Percentiles rank a stretch among this genome's conserved stretches.
These are phyloP conservation scores for Passer domesticus DNA, from an alignment of 2,113 vertebrate genomes.

Conservation along the genomic window DNA sequence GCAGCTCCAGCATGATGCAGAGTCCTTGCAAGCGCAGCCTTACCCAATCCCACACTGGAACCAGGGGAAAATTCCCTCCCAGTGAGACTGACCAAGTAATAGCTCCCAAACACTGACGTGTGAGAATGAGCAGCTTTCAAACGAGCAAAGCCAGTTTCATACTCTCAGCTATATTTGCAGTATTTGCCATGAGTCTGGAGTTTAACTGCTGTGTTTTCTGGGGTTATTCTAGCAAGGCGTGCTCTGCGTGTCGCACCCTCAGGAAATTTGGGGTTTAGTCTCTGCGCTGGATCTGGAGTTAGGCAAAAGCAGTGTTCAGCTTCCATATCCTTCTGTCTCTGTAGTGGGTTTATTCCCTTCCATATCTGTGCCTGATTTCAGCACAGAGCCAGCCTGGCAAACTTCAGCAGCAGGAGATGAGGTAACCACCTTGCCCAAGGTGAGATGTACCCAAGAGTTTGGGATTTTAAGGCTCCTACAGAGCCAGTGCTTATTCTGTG, in stretches of 20 bases:
- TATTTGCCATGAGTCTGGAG: not conserved
- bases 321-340: not conserved
- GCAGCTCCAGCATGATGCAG: not conserved
- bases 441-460: conserved; percentile 29
- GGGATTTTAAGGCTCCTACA: not conserved
- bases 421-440: conserved; percentile 67
- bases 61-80: not conserved
- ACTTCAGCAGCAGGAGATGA: conserved; percentile 67
- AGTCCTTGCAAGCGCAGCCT: not conserved
- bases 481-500: conserved; percentile 1
- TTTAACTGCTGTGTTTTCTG: not conserved
- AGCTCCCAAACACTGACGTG: not conserved
- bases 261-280: not conserved
- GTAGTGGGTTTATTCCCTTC: not conserved
- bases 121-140: not conserved
- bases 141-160: not conserved
- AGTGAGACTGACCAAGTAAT: not conserved
- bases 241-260: not conserved
- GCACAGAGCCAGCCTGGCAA: conserved; percentile 45
- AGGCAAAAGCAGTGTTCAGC: not conserved
- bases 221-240: not conserved
- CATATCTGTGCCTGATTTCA: not conserved
- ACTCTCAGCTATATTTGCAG: not conserved
- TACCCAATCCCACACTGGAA: not conserved
- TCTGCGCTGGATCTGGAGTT: not conserved